These are phyloP conservation scores for Wasmannia auropunctata DNA, from an alignment of 1,140 invertebrate species.

Conservation along the genomic window DNA sequence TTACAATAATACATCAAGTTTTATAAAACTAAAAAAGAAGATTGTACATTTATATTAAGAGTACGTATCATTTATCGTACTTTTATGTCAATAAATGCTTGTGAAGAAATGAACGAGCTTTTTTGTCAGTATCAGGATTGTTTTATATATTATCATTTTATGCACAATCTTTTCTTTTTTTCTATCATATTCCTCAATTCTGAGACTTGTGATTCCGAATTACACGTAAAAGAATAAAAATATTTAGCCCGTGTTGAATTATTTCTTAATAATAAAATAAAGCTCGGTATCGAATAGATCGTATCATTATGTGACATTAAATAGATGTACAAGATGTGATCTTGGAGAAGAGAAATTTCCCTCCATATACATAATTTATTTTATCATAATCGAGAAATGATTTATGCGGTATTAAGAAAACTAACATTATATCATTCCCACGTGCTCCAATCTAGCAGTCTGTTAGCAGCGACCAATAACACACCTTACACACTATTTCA, in stretches of 20 bases:
- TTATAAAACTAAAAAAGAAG: slow-evolving; percentile 52
- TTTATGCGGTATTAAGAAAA: slow-evolving; percentile 6
- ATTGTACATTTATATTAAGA: slow-evolving; percentile 56
- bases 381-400: slow-evolving; percentile 3
- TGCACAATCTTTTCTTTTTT: background rate
- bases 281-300: background rate
- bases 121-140: slow-evolving; percentile 51
- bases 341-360: slow-evolving; percentile 6
- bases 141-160: slow-evolving; percentile 43
- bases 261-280: slow-evolving; percentile 14
- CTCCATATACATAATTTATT: background rate
- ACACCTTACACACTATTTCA: slow-evolving; percentile 74
- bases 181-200: background rate
- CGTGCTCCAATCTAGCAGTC: slow-evolving; percentile 77
- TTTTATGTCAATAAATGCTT: slow-evolving; percentile 62
- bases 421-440: slow-evolving; percentile 71
- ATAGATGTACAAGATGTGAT: slow-evolving; percentile 6
- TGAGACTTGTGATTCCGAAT: background rate
- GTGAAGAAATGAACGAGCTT: slow-evolving; percentile 21
- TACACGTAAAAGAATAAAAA: slow-evolving; percentile 50
- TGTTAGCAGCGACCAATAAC: slow-evolving; percentile 74
- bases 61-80: slow-evolving; percentile 52
- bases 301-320: background rate
- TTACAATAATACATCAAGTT: slow-evolving; percentile 46
- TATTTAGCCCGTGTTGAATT: slow-evolving; percentile 27